phyloP scores from a whole-genome alignment of 1,140 invertebrate species.

The Tetragnatha versicolor region DNA sequence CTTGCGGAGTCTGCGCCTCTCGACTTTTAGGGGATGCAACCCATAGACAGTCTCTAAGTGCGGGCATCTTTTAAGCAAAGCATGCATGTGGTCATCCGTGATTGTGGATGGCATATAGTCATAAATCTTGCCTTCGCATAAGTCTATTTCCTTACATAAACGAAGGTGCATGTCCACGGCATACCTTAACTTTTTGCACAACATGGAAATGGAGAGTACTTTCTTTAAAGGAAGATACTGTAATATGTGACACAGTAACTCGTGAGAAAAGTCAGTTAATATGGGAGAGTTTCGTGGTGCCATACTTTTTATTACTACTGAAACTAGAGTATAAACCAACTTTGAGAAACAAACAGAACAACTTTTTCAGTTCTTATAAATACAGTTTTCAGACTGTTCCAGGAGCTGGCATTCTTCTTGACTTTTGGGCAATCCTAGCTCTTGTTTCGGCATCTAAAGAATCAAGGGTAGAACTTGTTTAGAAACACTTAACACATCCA shows the following conservation, averaged over 20 bases:
- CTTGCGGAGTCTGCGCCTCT: slow-evolving; percentile 57
- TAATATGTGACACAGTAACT: slow-evolving; percentile 47
- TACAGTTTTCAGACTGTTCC: too few relatives aligned
- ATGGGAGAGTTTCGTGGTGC: too few relatives aligned
- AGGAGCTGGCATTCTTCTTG: not conserved
- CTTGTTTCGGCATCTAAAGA: slow-evolving; percentile 8
- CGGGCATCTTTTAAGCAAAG: slow-evolving; percentile 59
- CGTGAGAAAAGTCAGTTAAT: slow-evolving; percentile 38
- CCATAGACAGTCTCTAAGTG: slow-evolving; percentile 60
- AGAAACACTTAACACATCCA: too few relatives aligned
- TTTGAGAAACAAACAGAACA: too few relatives aligned
- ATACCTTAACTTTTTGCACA: slow-evolving; percentile 24
- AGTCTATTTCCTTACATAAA: slow-evolving; percentile 39
- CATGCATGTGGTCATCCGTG: slow-evolving; percentile 58
- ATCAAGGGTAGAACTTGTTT: not conserved
- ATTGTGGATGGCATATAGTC: slow-evolving; percentile 59
- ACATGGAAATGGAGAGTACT: slow-evolving; percentile 19
- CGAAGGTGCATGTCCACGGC: slow-evolving; percentile 39
- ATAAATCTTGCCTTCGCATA: slow-evolving; percentile 45
- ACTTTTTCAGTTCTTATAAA: too few relatives aligned
- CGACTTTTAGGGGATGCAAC: slow-evolving; percentile 58
- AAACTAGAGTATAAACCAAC: too few relatives aligned
- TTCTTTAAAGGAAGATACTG: slow-evolving; percentile 44
- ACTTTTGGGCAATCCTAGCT: not conserved
- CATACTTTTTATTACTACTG: too few relatives aligned